Percentiles rank a stretch among this genome's conserved stretches.
Evolutionary conservation across 2,113 vertebrate genomes (phyloP).

Genomic region (Tragelaphus imberbis): DNA sequence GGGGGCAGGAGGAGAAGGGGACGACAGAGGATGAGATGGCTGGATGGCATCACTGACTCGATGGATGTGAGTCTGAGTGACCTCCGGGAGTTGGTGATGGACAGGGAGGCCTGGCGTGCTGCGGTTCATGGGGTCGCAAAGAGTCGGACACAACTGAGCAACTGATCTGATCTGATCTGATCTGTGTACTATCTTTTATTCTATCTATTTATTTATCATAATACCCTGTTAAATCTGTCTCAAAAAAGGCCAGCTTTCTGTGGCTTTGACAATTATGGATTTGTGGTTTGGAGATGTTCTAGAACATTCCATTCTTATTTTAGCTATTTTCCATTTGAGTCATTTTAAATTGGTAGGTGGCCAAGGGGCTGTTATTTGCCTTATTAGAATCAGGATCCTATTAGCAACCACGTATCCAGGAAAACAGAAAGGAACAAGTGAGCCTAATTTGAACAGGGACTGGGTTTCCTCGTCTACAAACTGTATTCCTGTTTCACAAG

Average conservation of each 20-base stretch:
- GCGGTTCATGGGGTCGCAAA: too few relatives aligned
- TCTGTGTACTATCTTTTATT: not conserved
- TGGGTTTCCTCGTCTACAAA: slow-evolving; percentile 20
- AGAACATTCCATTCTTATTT: slow-evolving; percentile 31
- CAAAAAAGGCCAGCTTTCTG: not conserved
- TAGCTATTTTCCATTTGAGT: slow-evolving; percentile 44
- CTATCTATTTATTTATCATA: not conserved
- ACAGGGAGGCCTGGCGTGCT: too few relatives aligned
- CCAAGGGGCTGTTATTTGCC: not conserved
- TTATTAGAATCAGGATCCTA: slow-evolving; percentile 29
- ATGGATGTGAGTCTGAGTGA: too few relatives aligned
- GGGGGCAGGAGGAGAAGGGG: too few relatives aligned
- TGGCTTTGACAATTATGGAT: not conserved
- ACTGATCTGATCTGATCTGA: too few relatives aligned
- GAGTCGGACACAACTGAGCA: too few relatives aligned
- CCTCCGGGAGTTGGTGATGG: too few relatives aligned
- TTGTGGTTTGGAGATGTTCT: slow-evolving; percentile 16
- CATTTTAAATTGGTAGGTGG: slow-evolving; percentile 38
- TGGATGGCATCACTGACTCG: too few relatives aligned
- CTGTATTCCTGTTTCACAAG: not conserved
- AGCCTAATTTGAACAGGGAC: slow-evolving; percentile 1
- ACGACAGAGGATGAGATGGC: too few relatives aligned
- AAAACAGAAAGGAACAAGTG: slow-evolving; percentile 24
- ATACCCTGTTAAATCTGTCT: not conserved
- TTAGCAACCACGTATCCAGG: slow-evolving; percentile 32